Evolutionary conservation across 2,888 invertebrate genomes (phyloP), one percentile per base, ranked within the genome.

Genomic region (Beris chalybata): DNA sequence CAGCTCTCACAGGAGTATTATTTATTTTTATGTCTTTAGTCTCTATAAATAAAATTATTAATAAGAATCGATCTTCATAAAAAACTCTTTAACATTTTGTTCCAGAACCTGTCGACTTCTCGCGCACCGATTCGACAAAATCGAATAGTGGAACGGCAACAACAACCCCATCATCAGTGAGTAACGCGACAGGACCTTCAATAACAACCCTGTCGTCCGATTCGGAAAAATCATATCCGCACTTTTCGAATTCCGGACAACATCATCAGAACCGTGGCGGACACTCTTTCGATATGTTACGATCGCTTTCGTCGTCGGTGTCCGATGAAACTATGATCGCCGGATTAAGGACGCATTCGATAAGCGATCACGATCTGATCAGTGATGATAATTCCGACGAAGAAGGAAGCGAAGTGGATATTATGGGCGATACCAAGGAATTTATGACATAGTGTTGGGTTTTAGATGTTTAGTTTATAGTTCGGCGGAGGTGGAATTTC

Each of bases 21-120:
- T 22, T 22, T 22, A 22, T 22, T 22, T 22, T 22, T 3, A 22
- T 22, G 2, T 22, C 22, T 22, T 22, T 22, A 2, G 22, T 22
- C n/a, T n/a, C n/a, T n/a, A n/a, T n/a, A n/a, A n/a, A n/a, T n/a
- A n/a, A n/a, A n/a, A n/a, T n/a, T 22, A 22, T 3, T 22, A 22
- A 22, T 22, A 22, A 22, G 3, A 22, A 22, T 22, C 22, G 22
- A 38, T 3, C 9, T 1, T 38, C 38, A 7, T 38, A 5, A 9
- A 38, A 38, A 38, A 32, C 32, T 5, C 5, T 38, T 38, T 38
- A 13, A 15, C 22, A 3, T 61, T 4, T n/a, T n/a, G 2, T 54
- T 54, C 13, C 72, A 80, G 80, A 81, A 73, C 80, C 80, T 71
- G 80, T 81, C 73, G 80, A 81, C 76, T 81, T 81, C 71, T 81